These are phyloP conservation scores for Calcarius lapponicus DNA, from an alignment of 2,797 vertebrate genomes.

Conservation along the genomic window DNA sequence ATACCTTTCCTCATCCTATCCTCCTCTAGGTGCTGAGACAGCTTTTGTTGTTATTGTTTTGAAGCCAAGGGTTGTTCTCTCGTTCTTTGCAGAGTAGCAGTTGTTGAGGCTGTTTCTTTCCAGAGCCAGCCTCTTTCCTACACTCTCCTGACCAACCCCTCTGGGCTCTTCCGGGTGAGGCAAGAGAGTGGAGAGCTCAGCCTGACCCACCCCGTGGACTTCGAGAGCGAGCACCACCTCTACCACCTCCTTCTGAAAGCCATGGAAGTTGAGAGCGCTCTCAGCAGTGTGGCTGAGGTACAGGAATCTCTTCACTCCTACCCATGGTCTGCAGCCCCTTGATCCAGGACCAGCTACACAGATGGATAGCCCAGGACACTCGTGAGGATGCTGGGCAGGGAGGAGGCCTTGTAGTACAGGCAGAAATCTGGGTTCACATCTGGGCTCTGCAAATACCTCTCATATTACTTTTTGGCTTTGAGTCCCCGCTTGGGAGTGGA, in stretches of 20 bases:
- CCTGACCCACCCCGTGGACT: slow-evolving; percentile 83
- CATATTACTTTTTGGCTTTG: neutral
- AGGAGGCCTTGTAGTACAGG: neutral
- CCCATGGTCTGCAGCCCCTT: neutral
- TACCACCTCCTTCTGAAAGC: slow-evolving; percentile 84
- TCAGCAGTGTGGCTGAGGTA: slow-evolving; percentile 87
- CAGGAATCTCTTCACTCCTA: neutral
- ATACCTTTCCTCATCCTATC: neutral
- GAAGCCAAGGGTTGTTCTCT: slow-evolving; percentile 6
- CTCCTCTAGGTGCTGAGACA: neutral
- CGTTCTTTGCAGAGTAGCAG: slow-evolving; percentile 76
- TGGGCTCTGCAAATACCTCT: neutral
- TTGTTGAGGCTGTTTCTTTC: slow-evolving; percentile 88
- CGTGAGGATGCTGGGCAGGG: neutral
- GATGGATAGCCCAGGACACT: neutral
- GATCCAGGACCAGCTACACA: accelerated
- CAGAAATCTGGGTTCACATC: neutral
- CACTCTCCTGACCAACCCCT: slow-evolving; percentile 83
- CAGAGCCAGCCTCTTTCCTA: slow-evolving; percentile 84
- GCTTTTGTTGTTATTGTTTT: neutral
- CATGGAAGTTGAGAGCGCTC: slow-evolving; percentile 79
- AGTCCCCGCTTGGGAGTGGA: neutral
- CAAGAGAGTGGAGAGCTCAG: slow-evolving; percentile 84
- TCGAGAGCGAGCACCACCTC: slow-evolving; percentile 84
- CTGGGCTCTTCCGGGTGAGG: slow-evolving; percentile 84